Percentiles rank a stretch among this genome's conserved stretches.
Conservation (phyloP, 2,888 invertebrate genomes). For the Odontomyia ornata region DNA sequence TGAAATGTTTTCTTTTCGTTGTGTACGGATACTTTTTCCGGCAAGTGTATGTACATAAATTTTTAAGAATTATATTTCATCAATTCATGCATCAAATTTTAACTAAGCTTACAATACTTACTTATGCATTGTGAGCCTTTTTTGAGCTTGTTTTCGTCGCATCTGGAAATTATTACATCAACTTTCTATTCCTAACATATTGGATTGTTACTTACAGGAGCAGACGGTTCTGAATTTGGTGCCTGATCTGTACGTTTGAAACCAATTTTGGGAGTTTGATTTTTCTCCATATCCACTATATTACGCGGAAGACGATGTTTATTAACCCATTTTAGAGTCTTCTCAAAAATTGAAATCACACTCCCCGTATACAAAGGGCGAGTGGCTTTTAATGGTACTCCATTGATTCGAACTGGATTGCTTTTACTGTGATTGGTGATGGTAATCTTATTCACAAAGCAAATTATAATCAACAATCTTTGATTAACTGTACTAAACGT, state of each 20-base stretch:
- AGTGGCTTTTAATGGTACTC: slow-evolving; percentile 53
- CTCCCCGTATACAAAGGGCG: slow-evolving; percentile 57
- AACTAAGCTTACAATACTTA: no score
- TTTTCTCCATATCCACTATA: slow-evolving; percentile 41
- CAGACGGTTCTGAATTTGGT: slow-evolving; percentile 58
- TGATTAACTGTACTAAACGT: background rate
- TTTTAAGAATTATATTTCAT: no score
- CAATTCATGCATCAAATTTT: no score
- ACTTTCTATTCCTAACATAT: background rate
- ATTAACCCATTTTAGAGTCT: slow-evolving; percentile 57
- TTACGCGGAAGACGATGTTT: slow-evolving; percentile 41
- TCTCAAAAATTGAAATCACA: slow-evolving; percentile 57
- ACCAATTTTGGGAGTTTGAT: slow-evolving; percentile 52
- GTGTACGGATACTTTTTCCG: no score
- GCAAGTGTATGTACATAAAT: no score
- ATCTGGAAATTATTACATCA: slow-evolving; percentile 45
- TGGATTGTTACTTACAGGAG: slow-evolving; percentile 53
- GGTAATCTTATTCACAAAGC: slow-evolving; percentile 55
- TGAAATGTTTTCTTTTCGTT: no score
- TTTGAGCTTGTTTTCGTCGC: slow-evolving; percentile 52
- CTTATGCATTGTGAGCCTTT: slow-evolving; percentile 60
- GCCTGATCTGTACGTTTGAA: slow-evolving; percentile 53
- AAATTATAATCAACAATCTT: background rate
- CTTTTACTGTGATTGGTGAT: slow-evolving; percentile 57
- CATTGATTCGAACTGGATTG: slow-evolving; percentile 57